Percentiles rank a stretch among this genome's conserved stretches.
phyloP scores from a whole-genome alignment of 1,140 invertebrate genomes.

The Diprion similis region DNA sequence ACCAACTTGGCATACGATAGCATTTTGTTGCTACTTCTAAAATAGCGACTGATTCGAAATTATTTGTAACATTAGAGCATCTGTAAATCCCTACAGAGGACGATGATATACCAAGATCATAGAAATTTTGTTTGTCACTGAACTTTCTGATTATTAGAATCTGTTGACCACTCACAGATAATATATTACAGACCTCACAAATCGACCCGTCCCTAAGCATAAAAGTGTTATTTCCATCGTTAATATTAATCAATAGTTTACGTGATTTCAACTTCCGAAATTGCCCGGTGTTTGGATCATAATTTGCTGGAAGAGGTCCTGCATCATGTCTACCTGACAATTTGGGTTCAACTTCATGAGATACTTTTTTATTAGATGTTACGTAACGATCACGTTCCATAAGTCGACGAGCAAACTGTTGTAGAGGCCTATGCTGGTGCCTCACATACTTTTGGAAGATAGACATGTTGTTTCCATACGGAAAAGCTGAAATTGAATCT shows the following conservation, averaged over 20 bases:
- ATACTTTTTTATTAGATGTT: no score
- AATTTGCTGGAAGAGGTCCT: background rate
- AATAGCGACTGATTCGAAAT: background rate
- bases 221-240: background rate
- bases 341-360: no score
- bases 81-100: background rate
- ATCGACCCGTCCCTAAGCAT: background rate
- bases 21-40: background rate
- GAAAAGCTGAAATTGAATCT: constrained; percentile 22
- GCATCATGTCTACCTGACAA: background rate
- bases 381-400: no score
- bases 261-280: background rate
- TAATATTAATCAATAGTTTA: background rate
- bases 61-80: background rate
- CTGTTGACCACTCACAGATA: background rate
- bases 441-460: constrained; percentile 19
- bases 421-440: constrained; percentile 20
- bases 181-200: background rate
- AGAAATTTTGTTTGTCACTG: background rate
- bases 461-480: constrained; percentile 28
- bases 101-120: background rate
- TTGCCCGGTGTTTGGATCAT: background rate
- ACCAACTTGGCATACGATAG: background rate
- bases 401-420: no score
- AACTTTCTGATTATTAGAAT: background rate